These are phyloP conservation scores for Piezodorus guildinii DNA, from an alignment of 1,140 invertebrate genomes.

Conservation along the genomic window DNA sequence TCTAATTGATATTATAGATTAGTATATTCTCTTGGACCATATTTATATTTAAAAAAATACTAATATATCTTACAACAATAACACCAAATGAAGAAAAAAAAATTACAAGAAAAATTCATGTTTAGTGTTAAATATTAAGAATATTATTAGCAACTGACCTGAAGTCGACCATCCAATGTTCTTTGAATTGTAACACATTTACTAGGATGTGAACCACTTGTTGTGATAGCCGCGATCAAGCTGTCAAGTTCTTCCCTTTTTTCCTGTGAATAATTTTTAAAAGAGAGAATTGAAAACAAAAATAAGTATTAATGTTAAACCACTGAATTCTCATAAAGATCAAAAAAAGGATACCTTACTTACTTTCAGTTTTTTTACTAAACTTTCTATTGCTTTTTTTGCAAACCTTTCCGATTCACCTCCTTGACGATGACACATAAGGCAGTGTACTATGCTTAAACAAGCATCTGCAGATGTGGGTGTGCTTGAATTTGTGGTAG, in stretches of 20 bases:
- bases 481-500: neutral
- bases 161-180: constrained; percentile 90
- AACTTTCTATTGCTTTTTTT: constrained; percentile 90
- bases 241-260: constrained; percentile 96
- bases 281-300: too few species aligned
- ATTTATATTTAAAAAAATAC: too few species aligned
- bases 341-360: too few species aligned
- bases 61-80: too few species aligned
- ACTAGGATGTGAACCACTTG: constrained; percentile 90
- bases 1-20: too few species aligned
- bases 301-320: too few species aligned
- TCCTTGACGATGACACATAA: constrained; percentile 95
- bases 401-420: constrained; percentile 92
- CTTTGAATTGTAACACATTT: constrained; percentile 99
- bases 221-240: constrained; percentile 93
- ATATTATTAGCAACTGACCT: constrained; percentile 48
- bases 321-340: too few species aligned
- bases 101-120: too few species aligned
- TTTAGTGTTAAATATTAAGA: too few species aligned
- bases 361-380: constrained; percentile 91
- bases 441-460: constrained; percentile 89
- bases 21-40: too few species aligned
- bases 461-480: constrained; percentile 94
- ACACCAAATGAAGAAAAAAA: too few species aligned
- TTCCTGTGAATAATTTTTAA: too few species aligned